Conservation (phyloP, 2,888 invertebrate species). For the Alitta virens region DNA sequence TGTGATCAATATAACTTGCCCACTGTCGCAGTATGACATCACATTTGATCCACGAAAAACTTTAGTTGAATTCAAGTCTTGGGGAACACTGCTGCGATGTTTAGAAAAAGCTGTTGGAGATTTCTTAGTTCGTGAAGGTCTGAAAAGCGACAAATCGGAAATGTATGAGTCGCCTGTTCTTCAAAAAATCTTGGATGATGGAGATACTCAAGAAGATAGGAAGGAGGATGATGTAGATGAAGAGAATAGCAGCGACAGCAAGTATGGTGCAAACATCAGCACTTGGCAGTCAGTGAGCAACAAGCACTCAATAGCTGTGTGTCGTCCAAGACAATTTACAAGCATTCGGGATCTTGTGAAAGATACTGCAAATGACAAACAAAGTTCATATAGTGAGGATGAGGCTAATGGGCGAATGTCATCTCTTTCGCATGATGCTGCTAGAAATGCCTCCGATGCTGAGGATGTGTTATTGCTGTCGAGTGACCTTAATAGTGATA, state of each 20-base stretch:
- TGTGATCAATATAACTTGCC: conserved; percentile 63
- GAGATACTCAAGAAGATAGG: neutral
- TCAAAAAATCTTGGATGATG: neutral
- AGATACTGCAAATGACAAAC: too few species aligned
- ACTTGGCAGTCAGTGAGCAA: neutral
- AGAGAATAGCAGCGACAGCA: neutral
- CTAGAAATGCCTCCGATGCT: too few species aligned
- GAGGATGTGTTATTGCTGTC: too few species aligned
- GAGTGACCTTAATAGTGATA: too few species aligned
- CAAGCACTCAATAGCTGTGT: neutral
- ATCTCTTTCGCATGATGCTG: too few species aligned
- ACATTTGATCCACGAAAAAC: conserved; percentile 61
- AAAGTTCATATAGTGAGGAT: too few species aligned
- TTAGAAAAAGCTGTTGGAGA: conserved; percentile 54
- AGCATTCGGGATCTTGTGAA: too few species aligned
- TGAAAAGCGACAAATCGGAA: neutral
- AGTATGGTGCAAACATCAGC: neutral
- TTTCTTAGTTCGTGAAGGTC: conserved; percentile 38
- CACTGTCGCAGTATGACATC: conserved; percentile 60
- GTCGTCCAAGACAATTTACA: neutral
- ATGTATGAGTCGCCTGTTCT: neutral
- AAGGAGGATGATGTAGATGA: neutral
- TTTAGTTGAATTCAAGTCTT: conserved; percentile 63
- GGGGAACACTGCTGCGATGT: conserved; percentile 58
- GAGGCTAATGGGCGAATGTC: too few species aligned